Base-by-base conservation (phyloP, 1,140 invertebrate species). In the Drosophila ambigua region DNA sequence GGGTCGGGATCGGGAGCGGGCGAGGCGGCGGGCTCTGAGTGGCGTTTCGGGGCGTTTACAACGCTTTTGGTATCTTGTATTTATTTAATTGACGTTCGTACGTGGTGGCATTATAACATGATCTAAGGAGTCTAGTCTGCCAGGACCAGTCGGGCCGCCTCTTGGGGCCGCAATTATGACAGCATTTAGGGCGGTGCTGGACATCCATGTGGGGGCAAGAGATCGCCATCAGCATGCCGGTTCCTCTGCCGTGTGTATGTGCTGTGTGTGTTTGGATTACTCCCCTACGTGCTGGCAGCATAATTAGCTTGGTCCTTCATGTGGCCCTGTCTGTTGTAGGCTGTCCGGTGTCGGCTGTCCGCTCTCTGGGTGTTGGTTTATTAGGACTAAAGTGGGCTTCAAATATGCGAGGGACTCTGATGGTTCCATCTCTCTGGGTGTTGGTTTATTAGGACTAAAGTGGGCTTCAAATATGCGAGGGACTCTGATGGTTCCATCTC, bases 41-140 rank as follows among this genome's bases (percentile, higher is more conserved):
- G 58, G 72, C 57, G 72, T 80, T 81, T 87, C 63, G 66, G 82
- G 82, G 82, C 82, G 82, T 88, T 88, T 82, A 85, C 82, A 85
- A 88, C 82, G 83, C 82, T 85, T 85, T 69, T 85, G 82, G 82
- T 88, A 85, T 85, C 82, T 85, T 85, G 82, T 85, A 85, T 87
- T 85, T 85, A 85, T 82, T 85, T 85, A 85, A 85, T 85, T 85
- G 82, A 85, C 82, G 82, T 85, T 82, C 82, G 82, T 78, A 85
- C 82, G 82, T 85, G 82, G 87, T 85, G 82, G 82, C 78, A 85
- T 87, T 85, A 85, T 79, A 85, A 85, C 81, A 85, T 82, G 79
- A 76, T 71, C 81, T 11, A 39, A 81, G 50, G 51, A 60, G 62
- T 51, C 45, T 9, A 60, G 62, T 51, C 45, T 9, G 46, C 50